Base-by-base conservation (phyloP, 2,888 invertebrate genomes). In the Drosophila anomelani region DNA sequence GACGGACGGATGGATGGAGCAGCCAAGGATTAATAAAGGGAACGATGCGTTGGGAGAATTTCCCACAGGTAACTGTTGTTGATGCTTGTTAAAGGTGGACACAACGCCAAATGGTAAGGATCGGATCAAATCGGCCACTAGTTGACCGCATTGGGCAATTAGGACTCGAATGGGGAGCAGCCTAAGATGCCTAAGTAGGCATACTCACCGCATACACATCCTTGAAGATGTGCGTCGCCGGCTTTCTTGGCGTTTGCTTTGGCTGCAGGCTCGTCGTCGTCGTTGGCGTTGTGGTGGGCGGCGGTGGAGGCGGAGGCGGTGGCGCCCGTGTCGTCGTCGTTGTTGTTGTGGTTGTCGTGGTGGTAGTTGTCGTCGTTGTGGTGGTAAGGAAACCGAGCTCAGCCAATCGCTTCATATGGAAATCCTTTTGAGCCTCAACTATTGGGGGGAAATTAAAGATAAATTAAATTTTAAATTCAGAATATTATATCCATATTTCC, bases 391-490 rank as follows among this genome's bases (percentile, higher is more conserved):
- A 92, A 49, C 93, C 93, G 76, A 93, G 89, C 89, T 94, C 94
- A 34, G 94, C 93, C 69, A 93, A 92, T 76, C 93, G 94, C 85
- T 93, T 94, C 91, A 95, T 94, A 91, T 97, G 97, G 92, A 96
- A 97, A 93, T 97, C 97, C 91, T 96, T 96, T 93, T 97, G 97
- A 15, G 97, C 96, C 93, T 97, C 97, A 90, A 97, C 97, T 97
- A 93, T 41, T 9, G 41, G 47, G 23, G 29, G 61, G 39, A 6
- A 23, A 43, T 43, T 1, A 9, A n/a, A n/a, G 3, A n/a, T 39
- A n/a, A 39, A 29, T 29, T 29, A 29, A 6, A 29, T 38, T 6
- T 38, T 38, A 15, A 8, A 8, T 29, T 29, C 7, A 8, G 29
- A 29, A 29, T 8, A 8, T 8, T 1, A 29, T 29, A 29, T 29